phyloP scores from a whole-genome alignment of 1,140 invertebrate species.

The Odontomachus brunneus region DNA sequence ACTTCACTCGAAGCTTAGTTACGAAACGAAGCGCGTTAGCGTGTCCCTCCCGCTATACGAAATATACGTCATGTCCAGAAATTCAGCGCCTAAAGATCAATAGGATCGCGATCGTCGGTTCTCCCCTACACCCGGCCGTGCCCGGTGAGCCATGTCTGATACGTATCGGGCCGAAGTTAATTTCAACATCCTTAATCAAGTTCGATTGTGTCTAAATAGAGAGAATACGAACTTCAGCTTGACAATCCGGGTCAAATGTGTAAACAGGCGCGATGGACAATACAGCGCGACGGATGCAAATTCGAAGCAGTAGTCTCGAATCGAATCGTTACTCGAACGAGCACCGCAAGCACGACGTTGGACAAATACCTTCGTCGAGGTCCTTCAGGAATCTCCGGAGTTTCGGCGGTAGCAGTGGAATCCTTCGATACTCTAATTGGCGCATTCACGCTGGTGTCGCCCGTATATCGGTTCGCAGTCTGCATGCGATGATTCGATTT shows the following conservation, averaged over 20 bases:
- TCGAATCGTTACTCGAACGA: conserved; percentile 78
- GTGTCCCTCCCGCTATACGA: no score
- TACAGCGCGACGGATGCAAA: conserved; percentile 71
- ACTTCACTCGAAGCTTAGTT: no score
- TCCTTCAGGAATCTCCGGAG: conserved; percentile 81
- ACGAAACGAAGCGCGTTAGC: not conserved
- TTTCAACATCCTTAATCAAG: conserved; percentile 72
- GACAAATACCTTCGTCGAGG: conserved; percentile 81
- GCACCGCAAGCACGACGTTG: conserved; percentile 78
- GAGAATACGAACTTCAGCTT: conserved; percentile 59
- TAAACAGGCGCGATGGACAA: conserved; percentile 72
- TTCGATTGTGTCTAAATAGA: conserved; percentile 70
- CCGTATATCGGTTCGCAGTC: conserved; percentile 67
- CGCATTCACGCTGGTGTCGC: conserved; percentile 79
- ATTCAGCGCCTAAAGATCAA: conserved; percentile 34
- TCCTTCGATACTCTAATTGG: conserved; percentile 82
- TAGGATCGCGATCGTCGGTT: conserved; percentile 45
- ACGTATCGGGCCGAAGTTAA: conserved; percentile 65
- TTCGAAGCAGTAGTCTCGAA: conserved; percentile 71
- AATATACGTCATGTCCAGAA: conserved; percentile 7
- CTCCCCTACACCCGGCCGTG: not conserved
- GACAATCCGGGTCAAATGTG: conserved; percentile 74
- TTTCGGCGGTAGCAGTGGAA: conserved; percentile 78
- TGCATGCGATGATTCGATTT: conserved; percentile 71
- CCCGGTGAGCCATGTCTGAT: conserved; percentile 45